Evolutionary conservation across 2,113 vertebrate species (phyloP).

Genomic region (Loxodonta africana): DNA sequence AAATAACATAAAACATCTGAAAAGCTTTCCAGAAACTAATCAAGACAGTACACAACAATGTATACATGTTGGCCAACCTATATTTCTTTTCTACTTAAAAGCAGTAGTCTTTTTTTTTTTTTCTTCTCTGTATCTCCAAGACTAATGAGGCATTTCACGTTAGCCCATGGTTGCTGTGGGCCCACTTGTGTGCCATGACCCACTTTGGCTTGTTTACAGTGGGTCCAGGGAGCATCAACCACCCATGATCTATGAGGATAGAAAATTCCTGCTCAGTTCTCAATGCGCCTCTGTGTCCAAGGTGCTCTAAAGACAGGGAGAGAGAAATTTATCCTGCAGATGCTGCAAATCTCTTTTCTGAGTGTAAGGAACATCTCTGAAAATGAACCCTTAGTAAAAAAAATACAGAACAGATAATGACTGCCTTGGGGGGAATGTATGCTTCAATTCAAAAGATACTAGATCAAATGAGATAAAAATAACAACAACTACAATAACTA

Average conservation of each 20-base stretch:
- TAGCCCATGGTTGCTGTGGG: accelerated
- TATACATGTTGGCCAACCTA: background rate
- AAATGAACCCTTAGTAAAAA: background rate
- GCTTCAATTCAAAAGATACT: background rate
- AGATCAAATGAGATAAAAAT: background rate
- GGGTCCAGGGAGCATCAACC: accelerated
- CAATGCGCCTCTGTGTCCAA: background rate
- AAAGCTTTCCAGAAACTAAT: background rate
- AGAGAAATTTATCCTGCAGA: accelerated
- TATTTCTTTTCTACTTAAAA: background rate
- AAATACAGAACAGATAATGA: background rate
- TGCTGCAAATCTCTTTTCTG: accelerated
- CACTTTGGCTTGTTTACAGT: accelerated
- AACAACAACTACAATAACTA: background rate
- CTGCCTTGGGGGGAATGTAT: accelerated
- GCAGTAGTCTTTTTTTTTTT: background rate
- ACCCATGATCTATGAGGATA: accelerated
- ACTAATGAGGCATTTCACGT: accelerated
- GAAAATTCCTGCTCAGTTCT: accelerated
- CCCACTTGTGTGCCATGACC: accelerated
- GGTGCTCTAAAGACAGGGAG: background rate
- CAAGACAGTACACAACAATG: background rate
- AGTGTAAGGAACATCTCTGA: background rate
- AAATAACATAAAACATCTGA: background rate
- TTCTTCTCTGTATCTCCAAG: background rate